These are phyloP conservation scores for Coremacera marginata DNA, from an alignment of 2,888 invertebrate genomes.

Conservation along the genomic window DNA sequence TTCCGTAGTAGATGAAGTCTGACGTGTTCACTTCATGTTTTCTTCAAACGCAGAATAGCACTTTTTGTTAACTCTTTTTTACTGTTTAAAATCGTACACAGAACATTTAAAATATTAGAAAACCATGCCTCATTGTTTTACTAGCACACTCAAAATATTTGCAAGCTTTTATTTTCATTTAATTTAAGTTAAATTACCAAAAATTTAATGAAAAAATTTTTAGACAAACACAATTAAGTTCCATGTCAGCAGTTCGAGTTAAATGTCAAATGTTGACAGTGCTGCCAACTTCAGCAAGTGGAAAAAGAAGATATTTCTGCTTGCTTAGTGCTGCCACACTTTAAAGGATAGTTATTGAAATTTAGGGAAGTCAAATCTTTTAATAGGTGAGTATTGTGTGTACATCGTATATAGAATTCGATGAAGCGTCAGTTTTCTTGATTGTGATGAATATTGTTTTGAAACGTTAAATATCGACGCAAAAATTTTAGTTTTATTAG, in stretches of 20 bases:
- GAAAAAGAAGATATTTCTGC: too few relatives aligned
- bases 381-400: too few relatives aligned
- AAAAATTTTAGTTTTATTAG: too few relatives aligned
- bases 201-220: conserved; percentile 55
- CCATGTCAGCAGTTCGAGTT: conserved; percentile 57
- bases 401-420: too few relatives aligned
- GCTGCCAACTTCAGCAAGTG: background rate
- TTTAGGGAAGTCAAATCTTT: too few relatives aligned
- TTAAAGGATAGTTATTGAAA: too few relatives aligned
- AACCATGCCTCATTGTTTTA: background rate
- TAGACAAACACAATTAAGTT: conserved; percentile 55
- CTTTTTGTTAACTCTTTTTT: background rate
- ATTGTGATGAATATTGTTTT: too few relatives aligned
- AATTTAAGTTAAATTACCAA: conserved; percentile 49
- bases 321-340: too few relatives aligned
- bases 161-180: conserved; percentile 25
- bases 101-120: background rate
- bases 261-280: conserved; percentile 21
- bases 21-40: conserved; percentile 25
- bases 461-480: too few relatives aligned
- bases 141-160: background rate
- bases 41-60: background rate
- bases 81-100: background rate
- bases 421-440: too few relatives aligned
- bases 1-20: background rate